Base-by-base conservation (phyloP, 2,888 invertebrate species). In the Pollenia labialis region DNA sequence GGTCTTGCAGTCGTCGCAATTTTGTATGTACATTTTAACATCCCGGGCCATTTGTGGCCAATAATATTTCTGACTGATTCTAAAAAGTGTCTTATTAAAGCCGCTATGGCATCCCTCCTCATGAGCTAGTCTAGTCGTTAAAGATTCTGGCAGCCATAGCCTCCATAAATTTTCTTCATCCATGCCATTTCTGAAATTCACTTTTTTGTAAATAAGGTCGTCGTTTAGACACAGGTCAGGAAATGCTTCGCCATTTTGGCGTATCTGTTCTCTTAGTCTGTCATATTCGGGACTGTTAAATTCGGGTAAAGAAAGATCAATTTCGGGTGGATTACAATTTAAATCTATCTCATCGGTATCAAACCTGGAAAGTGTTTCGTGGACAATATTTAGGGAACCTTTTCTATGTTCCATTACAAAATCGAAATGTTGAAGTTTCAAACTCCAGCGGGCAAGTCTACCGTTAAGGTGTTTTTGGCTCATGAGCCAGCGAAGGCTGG, bases 381-480 rank as follows among this genome's bases (percentile, higher is more conserved):
- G 79, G 9, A 80, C 79, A 6, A 71, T 23, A 44, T 81, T 81
- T 2, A 81, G 8, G 12, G 72, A 54, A 1, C 80, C 80, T n/a
- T 72, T 80, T 1, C 71, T 52, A n/a, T 80, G 80, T 50, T 80
- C 80, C 32, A 81, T 72, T 11, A 16, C 4, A 23, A 81, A 81
- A 56, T 64, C 64, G 16, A 72, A 72, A 1, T 56, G 54, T 56
- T 72, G 81, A n/a, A n/a, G n/a, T n/a, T n/a, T n/a, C n/a, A n/a
- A n/a, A n/a, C n/a, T n/a, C n/a, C n/a, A n/a, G n/a, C n/a, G n/a
- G n/a, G n/a, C n/a, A n/a, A n/a, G n/a, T n/a, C n/a, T n/a, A n/a
- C n/a, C n/a, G n/a, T n/a, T n/a, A n/a, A n/a, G n/a, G n/a, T n/a
- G n/a, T n/a, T n/a, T n/a, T n/a, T n/a, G n/a, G n/a, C n/a, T n/a